Evolutionary conservation across 30 jellyfish, hydroid and myxozoan genomes (phyloP), one percentile per base, ranked within the genome.

Genomic region (Haliclystus octoradiatus): DNA sequence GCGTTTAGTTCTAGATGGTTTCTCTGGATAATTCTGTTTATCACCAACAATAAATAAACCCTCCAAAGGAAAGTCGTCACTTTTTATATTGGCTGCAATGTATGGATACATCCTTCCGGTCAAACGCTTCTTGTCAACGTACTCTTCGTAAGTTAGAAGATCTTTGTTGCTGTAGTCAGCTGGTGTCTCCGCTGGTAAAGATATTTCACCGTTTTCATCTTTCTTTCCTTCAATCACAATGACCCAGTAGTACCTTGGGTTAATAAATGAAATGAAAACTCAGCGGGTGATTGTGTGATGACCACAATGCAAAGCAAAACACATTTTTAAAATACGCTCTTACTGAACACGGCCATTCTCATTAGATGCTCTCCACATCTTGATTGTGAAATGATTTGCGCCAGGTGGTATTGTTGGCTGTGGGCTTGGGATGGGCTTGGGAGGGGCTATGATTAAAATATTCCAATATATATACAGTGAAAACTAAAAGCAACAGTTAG

Each of bases 331-430:
- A n/a, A n/a, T n/a, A n/a, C n/a, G n/a, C n/a, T n/a, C n/a, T n/a
- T 64, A 64, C 73, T 7, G 25, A 3, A 64, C 64, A 7, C 13
- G 63, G 63, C 73, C 73, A 29, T 64, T 26, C 12, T 5, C 64
- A 29, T 64, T 24, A 5, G 73, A 64, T 9, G 73, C 73, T 29
- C 24, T 29, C 73, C 73, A 64, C 23, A 64, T 63, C 32, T 31
- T 63, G 7, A 64, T 31, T 7, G 9, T 9, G 29, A n/a, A 64
- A 3, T 31, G 65, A 29, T 29, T 29, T 19, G 5, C 19, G 12
- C 63, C 32, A 13, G 73, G 63, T n/a, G 73, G 65, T 3, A 64
- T 25, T 29, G 73, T 64, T 13, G 73, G 73, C 63, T 64, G 73
- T 22, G 73, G 73, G 7, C 52, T 29, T 12, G 52, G 52, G 19